Evolutionary conservation across 2,113 vertebrate species (phyloP), one percentile per base, ranked within the genome.

Genomic region (Dicrurus megarhynchus): DNA sequence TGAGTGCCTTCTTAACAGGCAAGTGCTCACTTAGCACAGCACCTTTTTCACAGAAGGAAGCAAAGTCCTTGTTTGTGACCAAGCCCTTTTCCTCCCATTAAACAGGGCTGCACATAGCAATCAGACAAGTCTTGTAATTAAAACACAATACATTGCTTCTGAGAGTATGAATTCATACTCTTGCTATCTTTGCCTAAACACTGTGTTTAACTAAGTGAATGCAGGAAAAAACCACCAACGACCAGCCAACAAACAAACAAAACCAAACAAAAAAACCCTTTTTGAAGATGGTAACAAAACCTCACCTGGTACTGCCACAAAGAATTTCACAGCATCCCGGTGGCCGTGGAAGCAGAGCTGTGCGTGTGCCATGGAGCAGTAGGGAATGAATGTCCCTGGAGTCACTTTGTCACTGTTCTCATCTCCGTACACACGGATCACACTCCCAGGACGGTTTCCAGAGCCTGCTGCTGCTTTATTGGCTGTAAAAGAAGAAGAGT

Each of bases 301-400:
- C 97, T 96, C 93, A 99, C 99, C 99, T 97, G 99, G 99, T 70
- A 99, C 99, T 21, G 99, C 99, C 1, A 99, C 98, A 95, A 99
- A 99, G 98, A 99, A 99, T 86, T 99, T 99, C 23, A 99, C 99
- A 13, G 99, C 99, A 53, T 99, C 99, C 19, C 99, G 96, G 98
- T 99, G 99, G 26, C 99, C 99, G 0, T 99, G 99, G 98, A 99
- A 99, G 96, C 99, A 99, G 75, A 99, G 99, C 95, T 99, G 99
- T 4, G 99, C 99, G 0, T 99, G 99, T 46, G 99, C 99, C 99
- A 99, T 99, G 37, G 99, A 99, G 84, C 99, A 99, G 89, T 99
- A 99, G 0, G 99, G 99, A 30, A 99, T 98, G 41, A 99, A 99
- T 0, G 99, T 99, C 77, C 99, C 99, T 0, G 99, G 98, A 2